Evolutionary conservation across 2,888 invertebrate species (phyloP), one percentile per base, ranked within the genome.

Genomic region (Torymus aiolomorphi): DNA sequence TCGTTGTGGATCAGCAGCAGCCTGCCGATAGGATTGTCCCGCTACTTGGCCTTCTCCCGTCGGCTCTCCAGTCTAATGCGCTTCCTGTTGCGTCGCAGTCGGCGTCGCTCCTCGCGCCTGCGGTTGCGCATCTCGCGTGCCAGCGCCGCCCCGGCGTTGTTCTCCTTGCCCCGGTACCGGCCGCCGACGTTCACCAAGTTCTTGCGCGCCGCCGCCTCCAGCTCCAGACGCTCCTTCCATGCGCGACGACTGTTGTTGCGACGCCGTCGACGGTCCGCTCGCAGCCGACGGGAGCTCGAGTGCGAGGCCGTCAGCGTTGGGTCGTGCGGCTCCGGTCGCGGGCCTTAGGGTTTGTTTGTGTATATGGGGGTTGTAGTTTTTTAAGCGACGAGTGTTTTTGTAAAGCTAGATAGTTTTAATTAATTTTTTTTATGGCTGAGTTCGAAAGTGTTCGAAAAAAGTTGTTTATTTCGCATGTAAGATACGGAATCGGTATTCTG

Each of bases 1-100:
- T 65, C 31, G 12, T 65, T 76, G 12, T 76, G 49, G 0, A 76
- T 51, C 31, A 31, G 31, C 57, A 63, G 16, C 76, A 13, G 14
- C 24, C 49, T 72, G 49, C 42, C 54, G 57, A 54, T 70, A 73
- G 65, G 65, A 66, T 1, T 62, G 81, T 73, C 79, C 75, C 31
- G 31, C 31, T 65, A 70, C 49, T 75, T 75, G 71, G 42, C 18
- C 59, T 77, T 78, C 78, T 65, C 61, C 65, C 69, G 57, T 73
- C 13, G 70, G 20, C 11, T 80, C 80, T 84, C 76, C 79, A 85
- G 0, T 81, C 84, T 14, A 57, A 16, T 49, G n/a, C 62, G 72
- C 2, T 80, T 71, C 18, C 72, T 12, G 51, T 78, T 80, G 1
- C 75, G 20, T 31, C 67, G 16, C 2, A 79, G 70, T 18, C 74